Evolutionary conservation across 2,113 vertebrate genomes (phyloP), one percentile per base, ranked within the genome.

Genomic region (Halichoeres trimaculatus): DNA sequence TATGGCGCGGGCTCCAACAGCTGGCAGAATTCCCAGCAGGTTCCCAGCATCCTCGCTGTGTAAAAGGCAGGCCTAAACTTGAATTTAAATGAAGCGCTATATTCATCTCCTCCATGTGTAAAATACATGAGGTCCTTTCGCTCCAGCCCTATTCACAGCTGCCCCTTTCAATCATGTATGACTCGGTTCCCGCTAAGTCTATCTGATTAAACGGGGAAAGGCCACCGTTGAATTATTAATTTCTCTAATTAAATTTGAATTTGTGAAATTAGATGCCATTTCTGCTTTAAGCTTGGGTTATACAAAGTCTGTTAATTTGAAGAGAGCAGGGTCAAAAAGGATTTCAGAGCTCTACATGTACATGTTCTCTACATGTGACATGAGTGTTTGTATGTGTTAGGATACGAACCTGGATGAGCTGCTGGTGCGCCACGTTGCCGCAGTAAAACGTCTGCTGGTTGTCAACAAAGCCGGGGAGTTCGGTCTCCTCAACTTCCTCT

Each of bases 361-460:
- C 22, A 36, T 6, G 30, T 6, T n/a, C 45, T 54, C 67, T 9
- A n/a, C 48, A 30, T 16, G 23, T n/a, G 5, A n/a, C 4, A 56
- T 12, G 38, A 53, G 62, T 23, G 34, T 67, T 24, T n/a, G 62
- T 19, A 19, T n/a, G 59, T 19, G 58, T 73, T 12, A 47, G 19
- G 8, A 2, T 52, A 75, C 73, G 5, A 85, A 99, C 98, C 94
- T 99, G 98, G 87, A 99, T 97, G 63, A 99, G 92, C 10, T 99
- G 98, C 52, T 98, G 96, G 71, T 99, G 97, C 0, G 95, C 96
- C 72, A 99, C 98, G 0, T 99, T 99, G 62, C 98, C 98, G 8
- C 98, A 99, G 89, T 97, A 99, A 91, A 99, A 99, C 0, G 98
- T 99, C 91, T 99, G 98, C 87, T 98, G 97, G 76, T 99, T 97